Percentiles rank a stretch among this genome's conserved stretches.
Evolutionary conservation across 2,888 invertebrate genomes (phyloP).

Genomic region (Archaeoteleia sp.): DNA sequence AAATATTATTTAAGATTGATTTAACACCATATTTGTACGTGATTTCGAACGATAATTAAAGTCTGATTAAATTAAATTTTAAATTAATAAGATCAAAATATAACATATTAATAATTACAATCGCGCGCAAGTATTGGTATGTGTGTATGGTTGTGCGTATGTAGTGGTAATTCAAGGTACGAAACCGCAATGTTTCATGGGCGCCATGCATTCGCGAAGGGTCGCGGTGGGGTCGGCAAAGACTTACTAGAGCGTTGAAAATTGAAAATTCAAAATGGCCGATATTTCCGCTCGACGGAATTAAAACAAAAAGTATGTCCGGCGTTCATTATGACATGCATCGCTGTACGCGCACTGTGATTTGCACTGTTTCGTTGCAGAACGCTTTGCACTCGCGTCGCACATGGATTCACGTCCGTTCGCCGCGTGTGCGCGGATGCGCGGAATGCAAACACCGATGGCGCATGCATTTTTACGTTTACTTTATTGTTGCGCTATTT

Average conservation of each 20-base stretch:
- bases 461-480: slow-evolving; percentile 45
- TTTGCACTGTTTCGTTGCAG: slow-evolving; percentile 67
- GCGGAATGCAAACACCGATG: slow-evolving; percentile 44
- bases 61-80: no score
- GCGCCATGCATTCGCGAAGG: slow-evolving; percentile 44
- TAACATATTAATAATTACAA: no score
- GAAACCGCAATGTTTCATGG: slow-evolving; percentile 25
- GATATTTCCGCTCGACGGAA: slow-evolving; percentile 75
- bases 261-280: slow-evolving; percentile 76
- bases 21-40: no score
- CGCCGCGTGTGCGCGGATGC: slow-evolving; percentile 45
- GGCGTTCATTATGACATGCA: slow-evolving; percentile 74
- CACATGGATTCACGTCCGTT: slow-evolving; percentile 53
- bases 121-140: no score
- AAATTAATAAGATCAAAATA: no score
- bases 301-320: slow-evolving; percentile 74
- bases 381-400: slow-evolving; percentile 53
- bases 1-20: no score
- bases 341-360: slow-evolving; percentile 72
- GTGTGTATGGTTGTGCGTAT: slow-evolving; percentile 3
- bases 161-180: slow-evolving; percentile 2
- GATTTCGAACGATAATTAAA: no score
- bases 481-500: slow-evolving; percentile 24
- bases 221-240: slow-evolving; percentile 61
- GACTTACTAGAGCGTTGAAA: slow-evolving; percentile 75